Conservation (phyloP, 2,113 vertebrate species). For the Plecotus auritus region DNA sequence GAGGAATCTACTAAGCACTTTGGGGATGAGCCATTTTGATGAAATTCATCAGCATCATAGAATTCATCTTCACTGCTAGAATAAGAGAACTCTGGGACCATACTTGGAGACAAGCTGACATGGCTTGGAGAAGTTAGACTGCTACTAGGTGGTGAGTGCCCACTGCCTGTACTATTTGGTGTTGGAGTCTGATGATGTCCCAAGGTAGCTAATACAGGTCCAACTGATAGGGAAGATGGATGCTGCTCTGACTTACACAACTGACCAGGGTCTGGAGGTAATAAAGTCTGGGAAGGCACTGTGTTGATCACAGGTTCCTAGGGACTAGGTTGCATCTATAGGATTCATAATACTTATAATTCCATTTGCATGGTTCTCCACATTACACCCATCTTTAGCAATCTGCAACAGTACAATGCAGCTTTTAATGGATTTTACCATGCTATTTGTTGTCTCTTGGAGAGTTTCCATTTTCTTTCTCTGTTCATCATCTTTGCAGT, state of each 20-base stretch:
- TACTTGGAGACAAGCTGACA: conserved; percentile 93
- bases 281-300: conserved; percentile 95
- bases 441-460: too few relatives aligned
- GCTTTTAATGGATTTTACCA: too few relatives aligned
- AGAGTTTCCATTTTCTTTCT: conserved; percentile 79
- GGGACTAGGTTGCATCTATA: conserved; percentile 91
- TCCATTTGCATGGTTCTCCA: too few relatives aligned
- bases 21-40: conserved; percentile 94
- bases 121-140: conserved; percentile 93
- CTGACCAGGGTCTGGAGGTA: conserved; percentile 93
- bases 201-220: conserved; percentile 92
- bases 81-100: conserved; percentile 98
- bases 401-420: too few relatives aligned
- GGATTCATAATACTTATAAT: conserved; percentile 94
- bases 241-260: conserved; percentile 95
- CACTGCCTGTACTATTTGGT: conserved; percentile 98
- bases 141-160: conserved; percentile 94
- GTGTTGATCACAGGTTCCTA: conserved; percentile 89
- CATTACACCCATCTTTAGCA: too few relatives aligned
- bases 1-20: conserved; percentile 92
- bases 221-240: conserved; percentile 95
- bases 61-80: conserved; percentile 99
- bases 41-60: conserved; percentile 98
- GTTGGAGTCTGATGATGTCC: conserved; percentile 97
- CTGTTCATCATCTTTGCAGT: conserved; percentile 98